phyloP scores from a whole-genome alignment of 2,888 invertebrate genomes.

The Apodemia zela region DNA sequence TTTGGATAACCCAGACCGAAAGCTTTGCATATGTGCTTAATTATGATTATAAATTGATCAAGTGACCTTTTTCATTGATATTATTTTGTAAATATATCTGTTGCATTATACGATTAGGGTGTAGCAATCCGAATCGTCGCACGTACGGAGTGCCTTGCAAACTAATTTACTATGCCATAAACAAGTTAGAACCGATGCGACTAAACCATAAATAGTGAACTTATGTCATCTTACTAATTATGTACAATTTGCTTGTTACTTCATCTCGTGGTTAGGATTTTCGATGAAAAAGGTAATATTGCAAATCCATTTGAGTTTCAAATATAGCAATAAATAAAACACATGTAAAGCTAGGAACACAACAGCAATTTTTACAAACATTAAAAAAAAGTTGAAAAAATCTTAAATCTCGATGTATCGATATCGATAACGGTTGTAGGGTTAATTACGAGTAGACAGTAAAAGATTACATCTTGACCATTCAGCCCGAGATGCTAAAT shows the following conservation, averaged over 20 bases:
- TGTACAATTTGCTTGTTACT: conserved; percentile 22
- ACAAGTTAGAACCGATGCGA: conserved; percentile 5
- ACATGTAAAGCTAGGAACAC: neutral
- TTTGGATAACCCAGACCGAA: too few relatives aligned
- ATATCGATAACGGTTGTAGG: too few relatives aligned
- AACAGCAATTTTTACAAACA: neutral
- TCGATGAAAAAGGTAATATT: conserved; percentile 20
- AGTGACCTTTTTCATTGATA: too few relatives aligned
- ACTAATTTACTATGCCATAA: conserved; percentile 12
- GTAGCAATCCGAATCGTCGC: conserved; percentile 1
- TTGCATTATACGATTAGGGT: too few relatives aligned
- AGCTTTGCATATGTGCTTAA: too few relatives aligned
- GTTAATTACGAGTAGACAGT: too few relatives aligned
- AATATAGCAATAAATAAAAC: neutral
- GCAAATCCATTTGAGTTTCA: conserved; percentile 1
- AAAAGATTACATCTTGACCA: too few relatives aligned
- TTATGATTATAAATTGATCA: too few relatives aligned
- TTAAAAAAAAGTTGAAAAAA: neutral
- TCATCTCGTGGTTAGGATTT: neutral
- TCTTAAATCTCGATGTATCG: too few relatives aligned
- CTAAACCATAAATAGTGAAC: conserved; percentile 7
- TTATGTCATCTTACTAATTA: conserved; percentile 29
- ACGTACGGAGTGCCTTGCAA: conserved; percentile 3
- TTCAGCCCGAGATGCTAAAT: too few relatives aligned
- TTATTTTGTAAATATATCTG: too few relatives aligned